Conservation (phyloP, 2,113 vertebrate species). For the Sclerurus mexicanus region DNA sequence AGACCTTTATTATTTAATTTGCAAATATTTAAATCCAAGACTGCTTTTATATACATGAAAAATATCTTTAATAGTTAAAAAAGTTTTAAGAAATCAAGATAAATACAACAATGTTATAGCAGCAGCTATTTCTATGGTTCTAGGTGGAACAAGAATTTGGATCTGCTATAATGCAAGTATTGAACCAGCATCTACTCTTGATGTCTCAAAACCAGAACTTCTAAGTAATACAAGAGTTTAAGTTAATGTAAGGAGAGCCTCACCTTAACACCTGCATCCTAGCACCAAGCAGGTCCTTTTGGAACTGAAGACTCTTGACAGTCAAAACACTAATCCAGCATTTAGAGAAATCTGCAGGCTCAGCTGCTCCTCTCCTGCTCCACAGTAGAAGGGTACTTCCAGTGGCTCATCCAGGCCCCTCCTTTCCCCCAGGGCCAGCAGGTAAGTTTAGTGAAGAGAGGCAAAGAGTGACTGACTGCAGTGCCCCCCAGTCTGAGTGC, state of each 20-base stretch:
- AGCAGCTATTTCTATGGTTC: neutral
- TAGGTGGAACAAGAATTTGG: neutral
- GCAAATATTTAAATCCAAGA: neutral
- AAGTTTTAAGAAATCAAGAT: constrained; percentile 34
- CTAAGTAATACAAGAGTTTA: neutral
- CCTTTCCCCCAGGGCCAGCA: neutral
- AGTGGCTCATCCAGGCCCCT: neutral
- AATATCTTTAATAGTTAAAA: constrained; percentile 33
- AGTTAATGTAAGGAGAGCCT: neutral
- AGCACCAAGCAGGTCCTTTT: neutral
- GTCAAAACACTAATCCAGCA: neutral
- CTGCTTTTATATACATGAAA: neutral
- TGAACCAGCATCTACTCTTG: neutral
- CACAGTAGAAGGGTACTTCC: neutral
- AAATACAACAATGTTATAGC: neutral
- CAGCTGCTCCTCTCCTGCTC: neutral
- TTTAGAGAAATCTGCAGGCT: neutral
- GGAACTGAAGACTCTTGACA: neutral
- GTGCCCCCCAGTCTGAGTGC: neutral
- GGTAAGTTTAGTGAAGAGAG: neutral
- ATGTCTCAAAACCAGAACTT: neutral
- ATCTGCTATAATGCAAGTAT: neutral
- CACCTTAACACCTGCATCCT: neutral
- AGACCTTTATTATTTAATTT: constrained; percentile 9
- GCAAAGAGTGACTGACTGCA: neutral